These are phyloP conservation scores for Argya squamiceps DNA, from an alignment of 2,797 vertebrate genomes.

Conservation along the genomic window DNA sequence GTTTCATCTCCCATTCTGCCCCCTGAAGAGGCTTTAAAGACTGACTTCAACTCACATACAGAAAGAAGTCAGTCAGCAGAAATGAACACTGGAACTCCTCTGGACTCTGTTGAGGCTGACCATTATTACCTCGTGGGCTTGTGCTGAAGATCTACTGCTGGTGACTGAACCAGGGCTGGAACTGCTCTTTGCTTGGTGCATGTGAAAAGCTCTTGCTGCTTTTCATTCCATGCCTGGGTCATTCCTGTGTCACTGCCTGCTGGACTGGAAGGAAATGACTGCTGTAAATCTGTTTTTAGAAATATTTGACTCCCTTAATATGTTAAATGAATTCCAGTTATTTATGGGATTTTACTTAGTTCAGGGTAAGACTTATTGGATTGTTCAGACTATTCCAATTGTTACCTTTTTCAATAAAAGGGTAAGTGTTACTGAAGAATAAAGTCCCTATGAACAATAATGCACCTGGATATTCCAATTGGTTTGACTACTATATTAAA, in stretches of 20 bases:
- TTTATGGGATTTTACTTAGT: conserved; percentile 61
- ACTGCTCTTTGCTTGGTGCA: conserved; percentile 14
- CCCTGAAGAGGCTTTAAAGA: neutral
- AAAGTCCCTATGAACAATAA: neutral
- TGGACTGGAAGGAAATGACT: conserved; percentile 70
- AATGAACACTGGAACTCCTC: neutral
- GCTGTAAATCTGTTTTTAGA: conserved; percentile 69
- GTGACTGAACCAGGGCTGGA: neutral
- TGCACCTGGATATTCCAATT: neutral
- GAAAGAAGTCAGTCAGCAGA: neutral
- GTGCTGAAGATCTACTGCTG: neutral
- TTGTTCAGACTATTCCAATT: neutral
- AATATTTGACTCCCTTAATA: conserved; percentile 55
- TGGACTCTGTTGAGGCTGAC: neutral
- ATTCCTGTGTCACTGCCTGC: conserved; percentile 65
- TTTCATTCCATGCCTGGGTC: conserved; percentile 55
- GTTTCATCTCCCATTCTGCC: neutral
- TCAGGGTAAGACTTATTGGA: neutral
- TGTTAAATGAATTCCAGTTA: conserved; percentile 59
- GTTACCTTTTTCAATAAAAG: neutral
- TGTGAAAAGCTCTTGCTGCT: conserved; percentile 50
- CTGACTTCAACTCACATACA: neutral
- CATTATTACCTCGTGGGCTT: neutral
- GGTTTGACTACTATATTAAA: neutral
- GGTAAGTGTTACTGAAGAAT: neutral